A percentile compares a stretch with the other conserved stretches of the same genome.
Evolutionary conservation across 2,113 vertebrate genomes (phyloP).

Genomic region (Prochilodus magdalenae): DNA sequence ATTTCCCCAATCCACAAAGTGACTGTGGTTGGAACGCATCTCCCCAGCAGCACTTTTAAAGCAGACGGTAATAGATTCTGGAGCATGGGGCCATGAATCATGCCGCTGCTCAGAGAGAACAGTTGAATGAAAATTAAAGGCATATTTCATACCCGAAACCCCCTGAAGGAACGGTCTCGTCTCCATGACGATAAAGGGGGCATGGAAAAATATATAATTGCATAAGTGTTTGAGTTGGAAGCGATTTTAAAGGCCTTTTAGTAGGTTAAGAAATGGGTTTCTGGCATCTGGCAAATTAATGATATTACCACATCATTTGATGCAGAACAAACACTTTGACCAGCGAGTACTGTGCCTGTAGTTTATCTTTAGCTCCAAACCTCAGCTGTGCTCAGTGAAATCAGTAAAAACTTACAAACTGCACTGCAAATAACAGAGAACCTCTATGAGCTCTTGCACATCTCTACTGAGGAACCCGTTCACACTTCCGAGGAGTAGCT

Average conservation of each 20-base stretch:
- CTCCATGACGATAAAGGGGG: constrained; percentile 23
- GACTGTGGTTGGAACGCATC: background rate
- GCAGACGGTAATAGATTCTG: constrained; percentile 29
- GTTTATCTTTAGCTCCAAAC: constrained; percentile 11
- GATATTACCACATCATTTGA: background rate
- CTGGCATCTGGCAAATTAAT: constrained; percentile 16
- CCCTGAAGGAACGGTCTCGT: background rate
- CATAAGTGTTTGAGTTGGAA: background rate
- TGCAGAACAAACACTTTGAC: constrained; percentile 6
- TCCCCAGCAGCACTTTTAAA: constrained; percentile 1
- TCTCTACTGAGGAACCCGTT: background rate
- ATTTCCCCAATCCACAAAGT: constrained; percentile 1
- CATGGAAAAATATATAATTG: constrained; percentile 7
- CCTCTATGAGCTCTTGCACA: background rate
- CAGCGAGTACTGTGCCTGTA: background rate
- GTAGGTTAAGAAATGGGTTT: background rate
- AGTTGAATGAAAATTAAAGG: constrained; percentile 51
- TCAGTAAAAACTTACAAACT: background rate
- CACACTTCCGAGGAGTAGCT: background rate
- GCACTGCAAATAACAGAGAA: background rate
- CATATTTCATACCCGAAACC: constrained; percentile 40
- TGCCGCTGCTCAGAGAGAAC: constrained; percentile 23
- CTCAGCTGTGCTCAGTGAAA: background rate
- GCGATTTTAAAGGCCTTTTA: background rate
- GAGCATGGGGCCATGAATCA: constrained; percentile 43